phyloP scores from a whole-genome alignment of 2,888 invertebrate species.

The Lasioglossum malachurum region DNA sequence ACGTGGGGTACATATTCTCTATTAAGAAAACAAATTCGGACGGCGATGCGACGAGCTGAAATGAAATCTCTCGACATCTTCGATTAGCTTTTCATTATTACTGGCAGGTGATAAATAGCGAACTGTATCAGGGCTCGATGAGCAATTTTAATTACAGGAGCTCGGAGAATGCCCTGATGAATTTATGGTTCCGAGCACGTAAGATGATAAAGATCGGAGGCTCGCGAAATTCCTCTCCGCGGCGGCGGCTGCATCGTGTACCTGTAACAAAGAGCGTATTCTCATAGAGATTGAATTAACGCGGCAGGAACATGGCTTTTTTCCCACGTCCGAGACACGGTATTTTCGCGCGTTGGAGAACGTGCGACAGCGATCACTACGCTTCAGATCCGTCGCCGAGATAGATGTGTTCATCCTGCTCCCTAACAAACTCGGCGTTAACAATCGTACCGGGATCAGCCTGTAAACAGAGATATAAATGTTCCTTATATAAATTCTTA shows the following conservation, averaged over 20 bases:
- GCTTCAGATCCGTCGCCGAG: constrained; percentile 43
- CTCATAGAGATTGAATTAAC: constrained; percentile 64
- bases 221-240: constrained; percentile 33
- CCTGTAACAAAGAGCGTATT: constrained; percentile 59
- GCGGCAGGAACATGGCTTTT: constrained; percentile 45
- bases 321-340: constrained; percentile 61
- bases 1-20: no score
- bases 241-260: constrained; percentile 11
- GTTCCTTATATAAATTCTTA: constrained; percentile 36
- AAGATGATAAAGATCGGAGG: constrained; percentile 48
- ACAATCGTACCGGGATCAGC: constrained; percentile 38
- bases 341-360: constrained; percentile 63
- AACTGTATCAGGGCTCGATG: constrained; percentile 1
- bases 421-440: constrained; percentile 42
- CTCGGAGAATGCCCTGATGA: constrained; percentile 3
- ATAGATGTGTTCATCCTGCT: constrained; percentile 61
- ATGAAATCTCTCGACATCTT: not conserved
- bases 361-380: constrained; percentile 54
- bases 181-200: constrained; percentile 25
- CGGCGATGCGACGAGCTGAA: not conserved
- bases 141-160: constrained; percentile 23
- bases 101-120: not conserved
- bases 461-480: constrained; percentile 46
- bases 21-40: not conserved
- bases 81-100: not conserved